Conservation (phyloP, 2,888 invertebrate species). For the Alcis repandata region DNA sequence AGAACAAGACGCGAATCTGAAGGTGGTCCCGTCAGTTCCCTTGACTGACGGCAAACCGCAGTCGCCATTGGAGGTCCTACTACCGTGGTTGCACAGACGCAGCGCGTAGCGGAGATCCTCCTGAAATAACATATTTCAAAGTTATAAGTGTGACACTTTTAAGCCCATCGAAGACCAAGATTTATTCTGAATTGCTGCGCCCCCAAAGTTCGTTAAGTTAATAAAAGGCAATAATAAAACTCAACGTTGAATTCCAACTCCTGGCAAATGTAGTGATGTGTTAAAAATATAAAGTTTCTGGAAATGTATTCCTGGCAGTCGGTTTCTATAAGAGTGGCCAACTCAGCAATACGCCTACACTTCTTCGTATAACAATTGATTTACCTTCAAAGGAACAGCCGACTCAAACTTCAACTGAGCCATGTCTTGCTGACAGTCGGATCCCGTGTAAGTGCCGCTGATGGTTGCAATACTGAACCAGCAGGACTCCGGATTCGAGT, state of each 20-base stretch:
- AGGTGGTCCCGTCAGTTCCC: slow-evolving; percentile 96
- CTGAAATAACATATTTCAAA: slow-evolving; percentile 68
- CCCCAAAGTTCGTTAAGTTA: not conserved
- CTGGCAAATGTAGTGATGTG: too few species aligned
- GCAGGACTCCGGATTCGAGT: slow-evolving; percentile 86
- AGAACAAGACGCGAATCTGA: slow-evolving; percentile 96
- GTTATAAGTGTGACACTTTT: too few species aligned
- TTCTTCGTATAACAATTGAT: too few species aligned
- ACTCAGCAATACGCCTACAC: too few species aligned
- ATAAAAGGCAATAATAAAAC: too few species aligned
- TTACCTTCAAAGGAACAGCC: slow-evolving; percentile 93
- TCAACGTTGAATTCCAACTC: too few species aligned
- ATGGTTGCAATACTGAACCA: slow-evolving; percentile 96
- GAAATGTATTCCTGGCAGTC: too few species aligned
- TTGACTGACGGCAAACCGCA: slow-evolving; percentile 95
- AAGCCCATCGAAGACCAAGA: too few species aligned
- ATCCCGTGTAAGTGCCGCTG: slow-evolving; percentile 93
- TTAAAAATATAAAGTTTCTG: too few species aligned
- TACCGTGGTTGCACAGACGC: slow-evolving; percentile 95
- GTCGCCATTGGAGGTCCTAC: slow-evolving; percentile 97
- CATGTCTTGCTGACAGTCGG: slow-evolving; percentile 95
- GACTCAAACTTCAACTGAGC: slow-evolving; percentile 96
- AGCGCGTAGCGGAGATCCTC: slow-evolving; percentile 96
- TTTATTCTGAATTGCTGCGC: too few species aligned
- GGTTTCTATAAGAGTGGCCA: too few species aligned